Evolutionary conservation across 2,113 vertebrate species (phyloP).

Genomic region (Bujurquina vittata): DNA sequence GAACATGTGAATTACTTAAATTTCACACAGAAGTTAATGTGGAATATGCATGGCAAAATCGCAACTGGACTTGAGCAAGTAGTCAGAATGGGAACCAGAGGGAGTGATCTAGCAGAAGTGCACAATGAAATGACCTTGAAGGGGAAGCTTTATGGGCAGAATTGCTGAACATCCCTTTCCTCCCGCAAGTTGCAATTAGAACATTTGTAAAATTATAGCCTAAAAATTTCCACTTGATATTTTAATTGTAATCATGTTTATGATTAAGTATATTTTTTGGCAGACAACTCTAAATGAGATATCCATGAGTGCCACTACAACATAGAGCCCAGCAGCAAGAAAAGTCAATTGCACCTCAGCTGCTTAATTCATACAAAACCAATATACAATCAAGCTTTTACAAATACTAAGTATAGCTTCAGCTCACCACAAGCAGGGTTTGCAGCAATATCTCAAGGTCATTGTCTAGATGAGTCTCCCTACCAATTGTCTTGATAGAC

Average conservation of each 20-base stretch:
- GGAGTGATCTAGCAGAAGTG: too few relatives aligned
- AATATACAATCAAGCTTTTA: neutral
- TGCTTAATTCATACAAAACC: neutral
- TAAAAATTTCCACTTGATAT: neutral
- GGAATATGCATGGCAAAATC: neutral
- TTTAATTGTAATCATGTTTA: neutral
- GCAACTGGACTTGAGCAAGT: neutral
- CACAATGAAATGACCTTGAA: too few relatives aligned
- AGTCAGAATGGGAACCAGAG: neutral
- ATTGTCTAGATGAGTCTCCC: neutral
- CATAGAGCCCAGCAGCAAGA: neutral
- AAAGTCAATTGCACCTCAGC: neutral
- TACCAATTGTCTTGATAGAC: neutral
- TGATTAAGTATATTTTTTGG: neutral
- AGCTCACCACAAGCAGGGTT: neutral
- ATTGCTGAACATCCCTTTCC: neutral
- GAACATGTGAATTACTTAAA: neutral
- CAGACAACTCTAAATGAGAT: neutral
- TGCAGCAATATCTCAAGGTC: neutral
- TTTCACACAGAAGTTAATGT: neutral
- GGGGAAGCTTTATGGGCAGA: too few relatives aligned
- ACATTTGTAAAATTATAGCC: neutral
- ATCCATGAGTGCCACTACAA: neutral
- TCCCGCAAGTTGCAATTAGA: neutral
- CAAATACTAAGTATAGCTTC: neutral